phyloP scores from a whole-genome alignment of 2,888 invertebrate genomes.

The Prosapia bicincta region DNA sequence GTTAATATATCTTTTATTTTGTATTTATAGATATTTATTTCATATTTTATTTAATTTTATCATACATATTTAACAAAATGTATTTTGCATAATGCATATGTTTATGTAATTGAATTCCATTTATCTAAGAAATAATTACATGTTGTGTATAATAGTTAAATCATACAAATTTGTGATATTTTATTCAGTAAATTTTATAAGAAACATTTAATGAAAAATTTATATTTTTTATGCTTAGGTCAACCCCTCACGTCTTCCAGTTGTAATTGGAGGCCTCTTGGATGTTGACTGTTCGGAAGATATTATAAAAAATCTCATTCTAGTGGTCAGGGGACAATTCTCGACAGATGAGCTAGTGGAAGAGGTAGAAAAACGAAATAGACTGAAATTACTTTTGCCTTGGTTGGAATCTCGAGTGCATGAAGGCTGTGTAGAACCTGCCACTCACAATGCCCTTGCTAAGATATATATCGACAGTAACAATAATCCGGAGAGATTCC shows the following conservation, averaged over 20 bases:
- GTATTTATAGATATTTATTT: too few relatives aligned
- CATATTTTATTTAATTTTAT: too few relatives aligned
- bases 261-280: slow-evolving; percentile 94
- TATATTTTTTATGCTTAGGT: slow-evolving; percentile 57
- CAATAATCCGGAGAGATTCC: slow-evolving; percentile 97
- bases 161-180: too few relatives aligned
- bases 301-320: slow-evolving; percentile 96
- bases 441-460: slow-evolving; percentile 98
- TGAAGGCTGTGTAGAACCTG: slow-evolving; percentile 95
- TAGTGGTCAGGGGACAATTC: slow-evolving; percentile 97
- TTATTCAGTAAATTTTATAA: too few relatives aligned
- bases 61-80: too few relatives aligned
- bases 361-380: slow-evolving; percentile 91
- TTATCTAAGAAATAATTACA: too few relatives aligned
- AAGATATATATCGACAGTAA: slow-evolving; percentile 99
- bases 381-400: slow-evolving; percentile 89
- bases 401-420: slow-evolving; percentile 98
- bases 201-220: too few relatives aligned
- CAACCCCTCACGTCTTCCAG: slow-evolving; percentile 95
- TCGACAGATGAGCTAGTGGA: slow-evolving; percentile 98
- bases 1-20: slow-evolving; percentile 24
- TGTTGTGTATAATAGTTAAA: too few relatives aligned
- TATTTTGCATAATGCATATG: too few relatives aligned
- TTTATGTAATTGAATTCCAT: too few relatives aligned
- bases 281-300: slow-evolving; percentile 99